phyloP scores from a whole-genome alignment of 2,797 vertebrate species.

The Stomatorhinus walkeri region DNA sequence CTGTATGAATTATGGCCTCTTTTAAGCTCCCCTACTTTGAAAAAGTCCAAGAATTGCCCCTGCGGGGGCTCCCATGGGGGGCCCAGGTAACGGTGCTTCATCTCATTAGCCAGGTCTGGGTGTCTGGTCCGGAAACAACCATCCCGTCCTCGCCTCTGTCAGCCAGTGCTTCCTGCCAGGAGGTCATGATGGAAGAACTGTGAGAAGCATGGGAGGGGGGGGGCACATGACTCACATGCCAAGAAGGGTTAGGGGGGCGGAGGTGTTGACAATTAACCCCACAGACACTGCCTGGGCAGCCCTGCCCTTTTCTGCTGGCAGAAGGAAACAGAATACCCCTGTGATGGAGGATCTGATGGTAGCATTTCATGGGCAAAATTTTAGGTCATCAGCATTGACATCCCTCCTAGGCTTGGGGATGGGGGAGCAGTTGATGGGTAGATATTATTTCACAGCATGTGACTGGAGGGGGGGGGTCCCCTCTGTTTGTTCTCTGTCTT shows the following conservation, averaged over 20 bases:
- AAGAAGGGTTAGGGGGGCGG: not conserved
- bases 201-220: constrained; percentile 44
- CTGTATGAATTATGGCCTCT: not conserved
- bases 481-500: constrained; percentile 24
- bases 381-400: constrained; percentile 33
- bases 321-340: constrained; percentile 55
- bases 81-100: not conserved
- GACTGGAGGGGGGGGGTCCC: not conserved
- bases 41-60: not conserved
- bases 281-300: not conserved
- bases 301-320: constrained; percentile 34
- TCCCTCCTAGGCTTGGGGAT: not conserved
- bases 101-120: not conserved
- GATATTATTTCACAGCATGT: constrained; percentile 14
- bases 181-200: constrained; percentile 58
- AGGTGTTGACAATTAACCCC: not conserved
- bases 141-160: not conserved
- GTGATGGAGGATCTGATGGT: constrained; percentile 44
- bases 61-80: not conserved
- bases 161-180: not conserved
- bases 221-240: not conserved
- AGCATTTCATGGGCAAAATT: constrained; percentile 49
- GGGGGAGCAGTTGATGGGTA: not conserved
- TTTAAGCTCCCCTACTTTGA: not conserved
- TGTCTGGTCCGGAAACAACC: not conserved